phyloP scores from a whole-genome alignment of 2,888 invertebrate species.

The Eupithecia subumbrata region DNA sequence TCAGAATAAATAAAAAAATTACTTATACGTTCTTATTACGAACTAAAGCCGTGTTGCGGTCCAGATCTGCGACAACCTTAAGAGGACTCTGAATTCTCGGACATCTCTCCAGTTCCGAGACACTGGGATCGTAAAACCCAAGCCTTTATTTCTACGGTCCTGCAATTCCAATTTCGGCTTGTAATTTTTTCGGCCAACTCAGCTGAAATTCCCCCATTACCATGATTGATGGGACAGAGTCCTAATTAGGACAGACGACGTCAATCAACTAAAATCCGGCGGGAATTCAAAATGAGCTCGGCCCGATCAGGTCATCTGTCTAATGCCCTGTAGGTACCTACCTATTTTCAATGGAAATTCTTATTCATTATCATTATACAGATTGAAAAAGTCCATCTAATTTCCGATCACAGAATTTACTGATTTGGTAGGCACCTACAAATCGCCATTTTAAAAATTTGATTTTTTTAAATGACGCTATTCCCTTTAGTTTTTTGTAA shows the following conservation, averaged over 20 bases:
- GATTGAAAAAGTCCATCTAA: slow-evolving; percentile 6
- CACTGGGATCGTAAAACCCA: slow-evolving; percentile 6
- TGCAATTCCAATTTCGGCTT: slow-evolving; percentile 30
- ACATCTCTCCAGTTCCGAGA: neutral
- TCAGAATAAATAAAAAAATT: too few species aligned
- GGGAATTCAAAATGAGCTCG: slow-evolving; percentile 58
- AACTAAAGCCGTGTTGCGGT: neutral
- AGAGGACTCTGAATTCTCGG: neutral
- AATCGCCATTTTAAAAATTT: too few species aligned
- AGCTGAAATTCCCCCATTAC: slow-evolving; percentile 60
- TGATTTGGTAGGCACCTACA: too few species aligned
- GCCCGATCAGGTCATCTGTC: slow-evolving; percentile 52
- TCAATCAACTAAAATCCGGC: slow-evolving; percentile 57
- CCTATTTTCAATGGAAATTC: slow-evolving; percentile 22
- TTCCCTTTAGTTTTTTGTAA: too few species aligned
- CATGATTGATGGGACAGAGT: slow-evolving; percentile 66
- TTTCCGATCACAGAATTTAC: neutral
- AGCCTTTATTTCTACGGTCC: slow-evolving; percentile 11
- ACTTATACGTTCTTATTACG: too few species aligned
- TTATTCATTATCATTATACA: neutral
- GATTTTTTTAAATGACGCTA: too few species aligned
- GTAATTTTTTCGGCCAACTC: slow-evolving; percentile 46
- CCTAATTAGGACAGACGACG: slow-evolving; percentile 68
- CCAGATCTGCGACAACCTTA: neutral
- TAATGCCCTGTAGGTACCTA: slow-evolving; percentile 36